A percentile compares a stretch with the other conserved stretches of the same genome.
These are phyloP conservation scores for Sphaerolaimus hirsutus DNA, from an alignment of 2,888 invertebrate genomes.

Conservation along the genomic window DNA sequence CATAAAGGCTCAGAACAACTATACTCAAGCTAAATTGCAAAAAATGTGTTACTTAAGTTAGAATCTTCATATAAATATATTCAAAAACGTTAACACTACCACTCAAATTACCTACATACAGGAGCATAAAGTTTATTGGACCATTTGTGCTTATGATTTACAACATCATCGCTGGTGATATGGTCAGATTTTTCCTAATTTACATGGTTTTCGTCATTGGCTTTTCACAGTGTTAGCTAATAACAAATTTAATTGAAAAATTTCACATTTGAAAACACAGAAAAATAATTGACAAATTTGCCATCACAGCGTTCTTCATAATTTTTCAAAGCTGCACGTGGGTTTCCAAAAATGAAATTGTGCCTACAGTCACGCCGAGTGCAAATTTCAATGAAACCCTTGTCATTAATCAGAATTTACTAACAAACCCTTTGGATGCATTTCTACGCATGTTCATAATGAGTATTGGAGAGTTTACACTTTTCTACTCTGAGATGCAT, in stretches of 20 bases:
- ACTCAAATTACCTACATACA: slow-evolving; percentile 24
- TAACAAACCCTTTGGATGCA: slow-evolving; percentile 54
- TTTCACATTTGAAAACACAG: neutral
- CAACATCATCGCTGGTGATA: slow-evolving; percentile 84
- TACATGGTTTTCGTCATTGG: slow-evolving; percentile 89
- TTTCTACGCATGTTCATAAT: slow-evolving; percentile 93
- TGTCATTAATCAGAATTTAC: slow-evolving; percentile 13
- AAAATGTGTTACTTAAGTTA: no score
- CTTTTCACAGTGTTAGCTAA: slow-evolving; percentile 59
- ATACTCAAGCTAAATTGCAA: no score
- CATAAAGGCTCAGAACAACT: no score
- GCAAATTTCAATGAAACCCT: slow-evolving; percentile 8
- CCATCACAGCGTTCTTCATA: slow-evolving; percentile 30
- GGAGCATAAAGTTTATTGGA: slow-evolving; percentile 87
- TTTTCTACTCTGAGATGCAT: slow-evolving; percentile 70
- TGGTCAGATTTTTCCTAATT: slow-evolving; percentile 77
- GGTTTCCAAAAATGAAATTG: slow-evolving; percentile 5
- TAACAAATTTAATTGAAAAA: neutral
- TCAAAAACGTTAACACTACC: neutral
- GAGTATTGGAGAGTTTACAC: slow-evolving; percentile 85
- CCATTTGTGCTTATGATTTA: slow-evolving; percentile 99
- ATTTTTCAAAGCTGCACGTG: slow-evolving; percentile 12
- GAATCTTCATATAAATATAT: no score
- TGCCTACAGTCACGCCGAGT: slow-evolving; percentile 32
- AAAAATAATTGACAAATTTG: neutral